Evolutionary conservation across 35 echinoderm and acorn worm species (phyloP), one percentile per base, ranked within the genome.

Genomic region (Patiria miniata): DNA sequence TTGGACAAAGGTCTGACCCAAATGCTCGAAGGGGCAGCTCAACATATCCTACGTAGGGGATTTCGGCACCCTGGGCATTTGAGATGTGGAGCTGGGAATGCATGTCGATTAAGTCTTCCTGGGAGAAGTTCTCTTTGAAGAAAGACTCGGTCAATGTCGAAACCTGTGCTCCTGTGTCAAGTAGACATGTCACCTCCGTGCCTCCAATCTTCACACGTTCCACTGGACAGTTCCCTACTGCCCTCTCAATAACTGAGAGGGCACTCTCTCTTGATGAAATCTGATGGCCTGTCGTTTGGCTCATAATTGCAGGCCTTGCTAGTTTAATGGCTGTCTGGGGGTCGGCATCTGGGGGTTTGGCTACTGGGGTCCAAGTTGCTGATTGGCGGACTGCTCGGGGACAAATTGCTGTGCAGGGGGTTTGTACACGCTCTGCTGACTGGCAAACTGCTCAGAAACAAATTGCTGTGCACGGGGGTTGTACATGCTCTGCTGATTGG

Each of bases 61-160:
- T 91, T 88, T 87, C 89, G 22, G 91, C 30, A 9, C 88, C 93
- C 55, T 91, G 89, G 22, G 88, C 79, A 28, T 79, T 68, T n/a
- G 83, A 22, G 39, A 90, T 81, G 2, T n/a, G 65, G 1, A 92
- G 18, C 51, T 51, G 51, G 1, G 59, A 40, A 12, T 77, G 82
- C 40, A 87, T 68, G 29, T 87, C 85, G n/a, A n/a, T n/a, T n/a
- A n/a, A n/a, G n/a, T n/a, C n/a, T n/a, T n/a, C n/a, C n/a, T n/a
- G n/a, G n/a, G 86, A 82, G 55, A 95, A 80, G 68, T 90, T 78
- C 79, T 91, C 36, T 40, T 82, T 91, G 59, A 77, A 91, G 76
- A 95, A 95, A n/a, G 50, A 59, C 61, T 95, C 88, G 2, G 89
- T 95, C 2, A 95, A 19, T 19, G 93, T 95, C 33, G 89, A 95